Base-by-base conservation (phyloP, 30 jellyfish, hydroid and myxozoan species). In the Hydra vulgaris region DNA sequence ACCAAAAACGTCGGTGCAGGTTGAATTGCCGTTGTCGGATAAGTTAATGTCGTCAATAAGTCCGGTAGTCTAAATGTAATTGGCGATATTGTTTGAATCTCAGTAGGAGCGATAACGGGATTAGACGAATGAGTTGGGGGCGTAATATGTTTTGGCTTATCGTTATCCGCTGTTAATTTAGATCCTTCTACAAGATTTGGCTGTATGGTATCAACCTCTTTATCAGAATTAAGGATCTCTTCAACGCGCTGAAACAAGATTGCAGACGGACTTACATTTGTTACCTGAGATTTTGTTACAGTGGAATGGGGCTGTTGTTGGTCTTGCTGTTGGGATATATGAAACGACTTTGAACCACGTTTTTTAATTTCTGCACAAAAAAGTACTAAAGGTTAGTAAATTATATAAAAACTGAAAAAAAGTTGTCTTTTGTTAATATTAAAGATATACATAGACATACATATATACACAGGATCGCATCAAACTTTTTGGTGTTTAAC, bases 201-300 rank as follows among this genome's bases (percentile, higher is more conserved):
- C n/a, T n/a, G n/a, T 40, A 68, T 7, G 75, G 75, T n/a, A 68
- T 68, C 75, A 3, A 68, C 26, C 72, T 80, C 87, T 67, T 71
- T 80, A 72, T 80, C 87, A 70, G 84, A 67, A 79, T 80, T 80
- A 24, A 80, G 87, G 22, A 80, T 80, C 26, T 80, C 87, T 25
- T 66, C 87, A 61, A 80, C 87, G 15, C 81, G 80, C 54, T 80
- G 81, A 80, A 80, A 27, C 18, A 80, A 23, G 7, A 70, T 16
- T 20, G 87, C 72, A 16, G 87, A 61, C 22, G 81, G 75, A 68
- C 27, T 68, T 20, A 68, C 27, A 23, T 68, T 68, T 3, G 75
- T 68, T 16, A 68, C 75, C 27, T 68, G 25, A n/a, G 75, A 68
- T 23, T 68, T 68, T 4, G 75, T 68, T 68, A 68, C 75, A 68